Base-by-base conservation (phyloP, 2,888 invertebrate species). In the Limnephilus auricula region DNA sequence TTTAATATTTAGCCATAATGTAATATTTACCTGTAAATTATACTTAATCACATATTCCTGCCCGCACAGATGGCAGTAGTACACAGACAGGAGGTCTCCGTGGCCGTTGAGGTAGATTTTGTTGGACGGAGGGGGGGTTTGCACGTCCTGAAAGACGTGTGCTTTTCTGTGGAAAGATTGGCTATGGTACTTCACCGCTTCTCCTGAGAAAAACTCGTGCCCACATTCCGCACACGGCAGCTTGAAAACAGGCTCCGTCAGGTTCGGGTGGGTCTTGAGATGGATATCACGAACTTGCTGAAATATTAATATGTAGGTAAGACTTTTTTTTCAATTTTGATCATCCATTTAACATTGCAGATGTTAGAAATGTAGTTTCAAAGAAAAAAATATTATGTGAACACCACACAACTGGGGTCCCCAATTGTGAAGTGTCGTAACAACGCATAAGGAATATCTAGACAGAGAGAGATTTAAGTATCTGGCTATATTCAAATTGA, bases 1-100 rank as follows among this genome's bases (percentile, higher is more conserved):
- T 65, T 65, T 5, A 18, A 6, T 65, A 65, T 65, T 4, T 18
- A 45, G 45, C 13, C 18, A 65, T 79, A 31, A 80, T 45, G 32
- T 50, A 30, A 89, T 93, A 95, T 95, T 95, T 94, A 96, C 96
- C 94, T 96, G 96, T 93, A 97, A 94, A 94, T 97, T 97, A 90
- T 97, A 96, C 94, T 97, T 97, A 91, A 97, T 96, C 86, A 97
- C 96, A 94, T 97, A 97, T 94, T 97, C 97, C 91, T 96, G 96
- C 30, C 97, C 97, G 94, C 97, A 97, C 93, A 97, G 94, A 93
- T 96, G 95, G 92, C 96, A 96, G 93, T 96, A 96, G 93, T 96
- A 96, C 65, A 96, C 95, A 78, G 95, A 95, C 85, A 95, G 94
- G 0, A 95, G 95, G 82, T 93, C 96, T 30, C 95, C 95, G 93